phyloP scores from a whole-genome alignment of 2,888 invertebrate genomes.

The Augochlorella aurata region DNA sequence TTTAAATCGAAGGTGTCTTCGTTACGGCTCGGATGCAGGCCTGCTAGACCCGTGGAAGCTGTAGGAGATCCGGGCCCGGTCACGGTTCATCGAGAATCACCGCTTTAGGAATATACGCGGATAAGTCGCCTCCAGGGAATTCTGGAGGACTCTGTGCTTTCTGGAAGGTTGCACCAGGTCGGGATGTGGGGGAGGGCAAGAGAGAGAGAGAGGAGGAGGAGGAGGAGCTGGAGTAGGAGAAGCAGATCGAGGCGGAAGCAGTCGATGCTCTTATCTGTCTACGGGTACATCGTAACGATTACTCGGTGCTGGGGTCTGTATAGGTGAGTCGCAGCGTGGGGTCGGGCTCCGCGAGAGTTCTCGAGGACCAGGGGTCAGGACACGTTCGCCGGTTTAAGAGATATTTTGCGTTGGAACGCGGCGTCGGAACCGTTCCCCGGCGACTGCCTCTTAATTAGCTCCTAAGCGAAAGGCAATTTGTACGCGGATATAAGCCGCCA shows the following conservation, averaged over 20 bases:
- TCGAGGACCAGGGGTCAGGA: slow-evolving; percentile 57
- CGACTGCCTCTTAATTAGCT: slow-evolving; percentile 67
- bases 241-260: slow-evolving; percentile 58
- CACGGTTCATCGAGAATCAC: slow-evolving; percentile 73
- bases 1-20: slow-evolving; percentile 48
- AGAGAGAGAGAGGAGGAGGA: background rate
- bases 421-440: slow-evolving; percentile 39
- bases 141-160: slow-evolving; percentile 68
- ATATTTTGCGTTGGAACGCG: slow-evolving; percentile 48
- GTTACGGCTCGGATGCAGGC: slow-evolving; percentile 40
- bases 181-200: background rate
- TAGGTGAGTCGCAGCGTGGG: slow-evolving; percentile 55
- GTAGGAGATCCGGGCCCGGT: slow-evolving; percentile 64
- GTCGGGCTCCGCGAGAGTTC: slow-evolving; percentile 23
- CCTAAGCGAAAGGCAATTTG: slow-evolving; percentile 69
- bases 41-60: slow-evolving; percentile 37
- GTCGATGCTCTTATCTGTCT: slow-evolving; percentile 75
- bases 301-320: slow-evolving; percentile 69
- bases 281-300: slow-evolving; percentile 76
- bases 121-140: slow-evolving; percentile 73
- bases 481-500: slow-evolving; percentile 60
- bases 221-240: background rate
- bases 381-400: slow-evolving; percentile 54
- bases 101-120: slow-evolving; percentile 70
- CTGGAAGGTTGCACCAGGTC: slow-evolving; percentile 58